Conservation (phyloP, 1,140 invertebrate species). For the Bacillus rossius region DNA sequence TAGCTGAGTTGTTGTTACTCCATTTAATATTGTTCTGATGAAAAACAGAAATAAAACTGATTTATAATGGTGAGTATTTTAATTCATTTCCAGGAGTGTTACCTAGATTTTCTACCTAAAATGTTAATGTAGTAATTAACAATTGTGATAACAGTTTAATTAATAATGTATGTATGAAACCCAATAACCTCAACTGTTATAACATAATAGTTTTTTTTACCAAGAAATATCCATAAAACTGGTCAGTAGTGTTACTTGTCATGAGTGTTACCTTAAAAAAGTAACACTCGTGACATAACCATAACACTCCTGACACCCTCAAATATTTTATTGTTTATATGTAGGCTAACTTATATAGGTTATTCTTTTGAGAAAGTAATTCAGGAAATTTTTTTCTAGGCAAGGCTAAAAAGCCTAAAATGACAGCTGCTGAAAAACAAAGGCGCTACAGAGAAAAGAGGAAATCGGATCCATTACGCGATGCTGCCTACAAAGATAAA, state of each 20-base stretch:
- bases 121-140: too few species aligned
- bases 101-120: too few species aligned
- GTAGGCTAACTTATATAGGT: neutral
- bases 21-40: too few species aligned
- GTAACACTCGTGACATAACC: neutral
- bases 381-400: neutral
- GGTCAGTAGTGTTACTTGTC: slow-evolving; percentile 1
- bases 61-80: too few species aligned
- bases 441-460: neutral
- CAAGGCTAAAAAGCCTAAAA: neutral
- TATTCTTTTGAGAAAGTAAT: neutral
- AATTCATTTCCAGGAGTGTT: too few species aligned
- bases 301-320: neutral
- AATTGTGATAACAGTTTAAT: too few species aligned
- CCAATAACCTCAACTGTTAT: too few species aligned
- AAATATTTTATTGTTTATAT: neutral
- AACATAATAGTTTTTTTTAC: too few species aligned
- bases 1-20: too few species aligned
- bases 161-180: too few species aligned
- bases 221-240: too few species aligned
- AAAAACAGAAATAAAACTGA: too few species aligned
- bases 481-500: slow-evolving; percentile 1
- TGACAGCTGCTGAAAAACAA: neutral
- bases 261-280: neutral
- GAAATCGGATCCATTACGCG: neutral